phyloP scores from a whole-genome alignment of 2,888 invertebrate species.

The Empis stercorea region DNA sequence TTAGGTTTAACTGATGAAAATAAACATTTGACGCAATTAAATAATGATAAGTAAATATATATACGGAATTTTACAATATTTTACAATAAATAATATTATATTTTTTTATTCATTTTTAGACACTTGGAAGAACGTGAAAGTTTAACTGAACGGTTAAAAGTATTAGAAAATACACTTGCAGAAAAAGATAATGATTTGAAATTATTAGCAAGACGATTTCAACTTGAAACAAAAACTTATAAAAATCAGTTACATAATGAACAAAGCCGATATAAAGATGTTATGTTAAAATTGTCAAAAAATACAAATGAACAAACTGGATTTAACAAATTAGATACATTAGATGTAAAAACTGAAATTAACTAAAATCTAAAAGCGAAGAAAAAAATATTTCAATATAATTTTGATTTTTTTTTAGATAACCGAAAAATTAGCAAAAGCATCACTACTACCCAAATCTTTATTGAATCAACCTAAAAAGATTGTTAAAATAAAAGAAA shows the following conservation, averaged over 20 bases:
- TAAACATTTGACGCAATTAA: constrained; percentile 53
- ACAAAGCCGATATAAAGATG: constrained; percentile 55
- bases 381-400: background rate
- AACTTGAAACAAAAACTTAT: constrained; percentile 60
- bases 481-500: too few relatives aligned
- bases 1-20: constrained; percentile 53
- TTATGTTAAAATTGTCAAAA: constrained; percentile 49
- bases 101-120: constrained; percentile 27
- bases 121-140: constrained; percentile 63
- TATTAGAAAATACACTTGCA: constrained; percentile 40
- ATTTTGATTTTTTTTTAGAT: background rate
- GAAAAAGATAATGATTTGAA: constrained; percentile 51
- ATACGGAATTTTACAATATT: too few relatives aligned
- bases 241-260: constrained; percentile 57
- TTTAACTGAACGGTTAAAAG: constrained; percentile 47
- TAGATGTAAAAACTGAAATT: constrained; percentile 19
- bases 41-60: constrained; percentile 56
- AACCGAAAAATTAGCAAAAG: constrained; percentile 1
- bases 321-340: constrained; percentile 28
- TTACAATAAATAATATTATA: background rate
- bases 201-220: constrained; percentile 52
- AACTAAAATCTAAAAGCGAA: background rate
- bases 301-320: constrained; percentile 27
- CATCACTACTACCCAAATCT: background rate
- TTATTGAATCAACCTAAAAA: background rate